These are phyloP conservation scores for Psilopogon haemacephalus DNA, from an alignment of 2,113 vertebrate genomes.

Conservation along the genomic window DNA sequence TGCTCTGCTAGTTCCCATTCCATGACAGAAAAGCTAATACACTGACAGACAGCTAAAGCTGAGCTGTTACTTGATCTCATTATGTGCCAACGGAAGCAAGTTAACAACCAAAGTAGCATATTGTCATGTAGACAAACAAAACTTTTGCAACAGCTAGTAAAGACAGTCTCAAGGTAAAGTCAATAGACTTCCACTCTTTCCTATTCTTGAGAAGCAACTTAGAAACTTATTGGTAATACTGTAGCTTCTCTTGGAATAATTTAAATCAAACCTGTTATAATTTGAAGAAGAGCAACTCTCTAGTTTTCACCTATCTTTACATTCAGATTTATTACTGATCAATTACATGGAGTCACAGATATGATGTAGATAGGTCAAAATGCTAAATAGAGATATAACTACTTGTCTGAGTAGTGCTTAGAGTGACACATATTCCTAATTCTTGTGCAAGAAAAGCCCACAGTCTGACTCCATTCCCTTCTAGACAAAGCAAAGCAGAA, in stretches of 20 bases:
- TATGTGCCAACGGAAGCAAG: constrained; percentile 30
- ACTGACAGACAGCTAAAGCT: constrained; percentile 50
- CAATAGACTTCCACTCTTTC: background rate
- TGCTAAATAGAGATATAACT: background rate
- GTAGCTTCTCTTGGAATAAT: background rate
- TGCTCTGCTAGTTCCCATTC: constrained; percentile 14
- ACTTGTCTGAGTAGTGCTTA: background rate
- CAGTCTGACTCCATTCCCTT: background rate
- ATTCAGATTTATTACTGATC: background rate
- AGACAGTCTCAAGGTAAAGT: background rate
- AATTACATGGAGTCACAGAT: background rate
- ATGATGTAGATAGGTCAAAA: background rate
- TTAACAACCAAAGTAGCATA: background rate
- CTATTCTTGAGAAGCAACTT: background rate
- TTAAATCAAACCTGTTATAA: background rate
- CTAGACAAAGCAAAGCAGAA: background rate
- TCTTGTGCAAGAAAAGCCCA: background rate
- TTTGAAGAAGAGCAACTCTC: background rate
- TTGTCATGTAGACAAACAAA: constrained; percentile 16
- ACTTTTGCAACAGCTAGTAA: background rate
- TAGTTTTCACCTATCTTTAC: background rate
- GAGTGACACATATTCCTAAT: background rate
- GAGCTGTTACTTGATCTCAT: constrained; percentile 49
- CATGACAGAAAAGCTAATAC: constrained; percentile 23
- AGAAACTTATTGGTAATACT: background rate